Evolutionary conservation across 2,888 invertebrate genomes (phyloP).

Genomic region (Polymixis lichenea): DNA sequence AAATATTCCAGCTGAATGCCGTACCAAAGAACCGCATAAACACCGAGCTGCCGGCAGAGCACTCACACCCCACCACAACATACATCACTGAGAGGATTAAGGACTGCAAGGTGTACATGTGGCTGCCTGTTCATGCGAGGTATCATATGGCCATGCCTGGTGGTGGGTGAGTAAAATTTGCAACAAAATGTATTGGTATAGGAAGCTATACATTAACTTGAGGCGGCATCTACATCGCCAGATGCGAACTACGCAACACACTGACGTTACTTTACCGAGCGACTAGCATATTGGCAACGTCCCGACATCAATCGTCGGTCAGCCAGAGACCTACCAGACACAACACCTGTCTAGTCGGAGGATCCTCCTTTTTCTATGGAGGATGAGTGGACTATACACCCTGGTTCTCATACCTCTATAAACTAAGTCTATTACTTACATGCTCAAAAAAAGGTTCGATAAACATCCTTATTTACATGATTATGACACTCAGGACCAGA

Average conservation of each 20-base stretch:
- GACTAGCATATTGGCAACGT: too few species aligned
- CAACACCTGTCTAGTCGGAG: too few species aligned
- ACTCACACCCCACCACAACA: slow-evolving; percentile 72
- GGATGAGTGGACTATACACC: too few species aligned
- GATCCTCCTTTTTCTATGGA: too few species aligned
- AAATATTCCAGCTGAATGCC: slow-evolving; percentile 71
- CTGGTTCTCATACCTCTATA: too few species aligned
- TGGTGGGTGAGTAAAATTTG: slow-evolving; percentile 80
- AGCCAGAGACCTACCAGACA: too few species aligned
- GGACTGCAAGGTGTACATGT: slow-evolving; percentile 67
- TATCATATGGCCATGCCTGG: slow-evolving; percentile 79
- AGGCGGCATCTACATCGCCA: too few species aligned
- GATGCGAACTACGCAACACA: too few species aligned
- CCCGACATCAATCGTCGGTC: too few species aligned
- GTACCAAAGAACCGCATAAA: slow-evolving; percentile 78
- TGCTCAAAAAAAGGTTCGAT: neutral
- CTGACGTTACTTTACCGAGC: too few species aligned
- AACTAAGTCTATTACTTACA: neutral
- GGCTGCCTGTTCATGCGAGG: slow-evolving; percentile 84
- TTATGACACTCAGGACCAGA: neutral
- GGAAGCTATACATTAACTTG: neutral
- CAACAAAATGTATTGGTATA: neutral
- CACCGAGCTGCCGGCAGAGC: slow-evolving; percentile 78
- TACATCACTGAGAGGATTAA: slow-evolving; percentile 75
- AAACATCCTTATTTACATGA: neutral